Conservation (phyloP, 2,113 vertebrate species). For the Hippocampus barbouri region DNA sequence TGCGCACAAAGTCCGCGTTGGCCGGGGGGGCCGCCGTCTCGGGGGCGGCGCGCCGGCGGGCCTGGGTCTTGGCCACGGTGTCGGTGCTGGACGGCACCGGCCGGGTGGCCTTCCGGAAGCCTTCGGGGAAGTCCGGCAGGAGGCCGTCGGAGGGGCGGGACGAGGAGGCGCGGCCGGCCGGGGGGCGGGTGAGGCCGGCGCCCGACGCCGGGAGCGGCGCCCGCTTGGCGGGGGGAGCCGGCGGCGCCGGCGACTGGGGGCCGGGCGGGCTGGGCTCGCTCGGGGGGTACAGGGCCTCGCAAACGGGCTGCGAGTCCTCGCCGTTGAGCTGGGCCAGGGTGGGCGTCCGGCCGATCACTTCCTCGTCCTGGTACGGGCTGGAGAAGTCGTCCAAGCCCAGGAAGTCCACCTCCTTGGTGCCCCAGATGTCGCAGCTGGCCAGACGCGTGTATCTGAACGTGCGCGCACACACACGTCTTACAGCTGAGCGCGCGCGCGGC, state of each 20-base stretch:
- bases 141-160: slow-evolving; percentile 75
- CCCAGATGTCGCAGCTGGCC: slow-evolving; percentile 98
- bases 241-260: slow-evolving; percentile 74
- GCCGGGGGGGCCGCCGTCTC: slow-evolving; percentile 61
- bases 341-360: slow-evolving; percentile 92
- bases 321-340: slow-evolving; percentile 97
- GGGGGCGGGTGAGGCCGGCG: slow-evolving; percentile 38
- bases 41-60: slow-evolving; percentile 59
- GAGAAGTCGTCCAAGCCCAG: slow-evolving; percentile 95
- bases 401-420: slow-evolving; percentile 98
- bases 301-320: slow-evolving; percentile 94
- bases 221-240: slow-evolving; percentile 79
- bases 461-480: slow-evolving; percentile 14
- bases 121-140: slow-evolving; percentile 81
- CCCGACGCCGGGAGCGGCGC: slow-evolving; percentile 46
- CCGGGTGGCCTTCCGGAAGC: slow-evolving; percentile 84
- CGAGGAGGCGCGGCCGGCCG: slow-evolving; percentile 71
- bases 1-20: slow-evolving; percentile 89
- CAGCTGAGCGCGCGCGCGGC: neutral
- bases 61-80: slow-evolving; percentile 83
- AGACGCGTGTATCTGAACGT: slow-evolving; percentile 83
- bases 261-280: slow-evolving; percentile 76
- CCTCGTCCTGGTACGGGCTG: slow-evolving; percentile 97
- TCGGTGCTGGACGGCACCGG: slow-evolving; percentile 86
- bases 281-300: slow-evolving; percentile 88